Base-by-base conservation (phyloP, 1,140 invertebrate species). In the Hermetia illucens region DNA sequence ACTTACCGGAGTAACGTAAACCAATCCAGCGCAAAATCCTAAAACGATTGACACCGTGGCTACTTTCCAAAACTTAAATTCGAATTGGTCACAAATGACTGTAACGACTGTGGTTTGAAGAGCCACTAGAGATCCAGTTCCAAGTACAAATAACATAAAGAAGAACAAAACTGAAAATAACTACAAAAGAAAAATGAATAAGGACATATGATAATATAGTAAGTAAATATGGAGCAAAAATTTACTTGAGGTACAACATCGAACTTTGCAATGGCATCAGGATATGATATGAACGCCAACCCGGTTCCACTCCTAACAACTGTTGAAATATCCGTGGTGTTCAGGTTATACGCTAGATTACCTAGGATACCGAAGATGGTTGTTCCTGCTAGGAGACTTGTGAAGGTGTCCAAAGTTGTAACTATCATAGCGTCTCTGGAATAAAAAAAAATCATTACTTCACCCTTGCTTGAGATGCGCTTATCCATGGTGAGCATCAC, bases 91-190 rank as follows among this genome's bases (percentile, higher is more conserved):
- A 39, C 72, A 64, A 24, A 87, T 60, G 1, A 78, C 69, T 0
- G 77, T 77, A 38, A 81, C 74, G 19, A 83, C 58, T 10, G 70
- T 70, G 41, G 72, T 73, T 20, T 74, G 68, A 22, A 83, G 62
- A 0, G 75, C 77, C 3, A 80, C 75, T 25, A 76, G 72, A 38
- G 79, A 82, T 3, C 85, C 85, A 10, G 82, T 63, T 3, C 82
- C 85, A 34, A 90, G 57, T 0, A 83, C 76, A 34, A 82, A 81
- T 50, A 89, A 67, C 83, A 89, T 88, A n/a, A 90, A 58, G 65
- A 93, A 94, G 65, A 93, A 93, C 1, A 92, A 61, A 1, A 87
- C 75, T 0, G 89, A 69, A 64, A 91, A 94, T 9, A 89, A 45
- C 65, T 82, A 63, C 22, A 72, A 19, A 43, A 75, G 55, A 27